Conservation (phyloP, 1,140 invertebrate species). For the Ditylenchus dipsaci region DNA sequence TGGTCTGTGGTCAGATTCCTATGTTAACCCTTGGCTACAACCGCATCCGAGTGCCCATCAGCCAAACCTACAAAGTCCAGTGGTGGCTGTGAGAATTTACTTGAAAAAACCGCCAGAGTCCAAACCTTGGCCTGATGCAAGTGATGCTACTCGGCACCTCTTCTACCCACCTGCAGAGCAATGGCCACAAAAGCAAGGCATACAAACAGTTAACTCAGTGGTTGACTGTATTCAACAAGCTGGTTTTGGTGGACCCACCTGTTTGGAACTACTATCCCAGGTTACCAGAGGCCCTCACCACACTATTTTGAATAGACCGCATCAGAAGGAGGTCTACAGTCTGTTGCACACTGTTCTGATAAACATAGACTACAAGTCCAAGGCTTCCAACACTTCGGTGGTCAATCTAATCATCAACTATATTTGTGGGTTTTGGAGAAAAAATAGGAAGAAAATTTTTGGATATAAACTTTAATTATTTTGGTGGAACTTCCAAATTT, state of each 20-base stretch:
- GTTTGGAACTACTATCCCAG: constrained; percentile 22
- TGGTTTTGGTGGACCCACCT: constrained; percentile 15
- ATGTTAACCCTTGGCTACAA: constrained; percentile 12
- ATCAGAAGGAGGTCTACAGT: not conserved
- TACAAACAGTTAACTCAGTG: not conserved
- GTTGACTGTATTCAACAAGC: constrained; percentile 3
- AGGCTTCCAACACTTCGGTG: constrained; percentile 17
- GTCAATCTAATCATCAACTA: constrained; percentile 22
- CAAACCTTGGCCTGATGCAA: constrained; percentile 18
- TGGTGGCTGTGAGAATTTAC: constrained; percentile 14
- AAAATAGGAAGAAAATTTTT: not conserved
- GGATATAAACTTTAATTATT: too few relatives aligned
- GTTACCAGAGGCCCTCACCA: constrained; percentile 3
- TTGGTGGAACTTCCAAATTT: too few relatives aligned
- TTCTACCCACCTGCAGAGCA: not conserved
- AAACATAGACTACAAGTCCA: constrained; percentile 17
- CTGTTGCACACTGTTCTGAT: constrained; percentile 13
- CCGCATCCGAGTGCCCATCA: constrained; percentile 14
- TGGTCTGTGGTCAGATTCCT: constrained; percentile 17
- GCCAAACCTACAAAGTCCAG: constrained; percentile 9
- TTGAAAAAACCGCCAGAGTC: constrained; percentile 18
- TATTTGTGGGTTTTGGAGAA: constrained; percentile 8
- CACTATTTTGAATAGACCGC: constrained; percentile 8
- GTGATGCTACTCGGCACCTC: constrained; percentile 8
- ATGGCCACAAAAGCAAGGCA: not conserved